Evolutionary conservation across 2,113 vertebrate species (phyloP), one percentile per base, ranked within the genome.

Genomic region (Thomomys bottae): DNA sequence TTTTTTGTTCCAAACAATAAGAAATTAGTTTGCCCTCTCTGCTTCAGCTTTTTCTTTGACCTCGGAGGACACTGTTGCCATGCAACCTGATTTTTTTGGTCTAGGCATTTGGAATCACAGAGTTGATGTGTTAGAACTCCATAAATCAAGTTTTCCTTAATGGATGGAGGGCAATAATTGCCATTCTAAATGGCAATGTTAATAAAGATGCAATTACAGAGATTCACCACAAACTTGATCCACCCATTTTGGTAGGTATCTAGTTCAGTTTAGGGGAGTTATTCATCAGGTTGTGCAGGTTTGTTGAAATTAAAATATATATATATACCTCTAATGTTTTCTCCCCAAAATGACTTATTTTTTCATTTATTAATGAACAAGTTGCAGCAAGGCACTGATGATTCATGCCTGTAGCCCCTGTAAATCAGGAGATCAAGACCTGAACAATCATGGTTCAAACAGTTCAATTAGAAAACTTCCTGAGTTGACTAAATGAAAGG

Each of bases 181-280:
- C 20, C 15, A 90, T 36, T 14, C 32, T 70, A 87, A 91, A 90
- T 70, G 10, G 32, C 20, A 94, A 76, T 36, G 0, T 93, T 89
- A 88, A 94, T 90, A 93, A 93, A 96, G 93, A 94, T 94, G 34
- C 71, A 85, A 94, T 87, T 84, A 36, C 32, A 88, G 30, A 92
- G 7, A 86, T 80, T 72, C 4, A 30, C 28, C 6, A 73, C 30
- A 89, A 66, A 91, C 4, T 61, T 38, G 2, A 70, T 67, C 18
- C 73, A n/a, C 34, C 40, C 9, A 85, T 68, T 87, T 45, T 86
- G 91, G 45, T 26, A 14, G 26, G 15, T 38, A 15, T 32, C 45
- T 88, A 57, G 42, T 38, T 91, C 32, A 64, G 64, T 71, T 66
- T 24, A 38, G 28, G 1, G 66, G 76, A 92, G 18, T 12, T 23